These are phyloP conservation scores for Eurytemora carolleeae DNA, from an alignment of 1,140 invertebrate species.

Conservation along the genomic window DNA sequence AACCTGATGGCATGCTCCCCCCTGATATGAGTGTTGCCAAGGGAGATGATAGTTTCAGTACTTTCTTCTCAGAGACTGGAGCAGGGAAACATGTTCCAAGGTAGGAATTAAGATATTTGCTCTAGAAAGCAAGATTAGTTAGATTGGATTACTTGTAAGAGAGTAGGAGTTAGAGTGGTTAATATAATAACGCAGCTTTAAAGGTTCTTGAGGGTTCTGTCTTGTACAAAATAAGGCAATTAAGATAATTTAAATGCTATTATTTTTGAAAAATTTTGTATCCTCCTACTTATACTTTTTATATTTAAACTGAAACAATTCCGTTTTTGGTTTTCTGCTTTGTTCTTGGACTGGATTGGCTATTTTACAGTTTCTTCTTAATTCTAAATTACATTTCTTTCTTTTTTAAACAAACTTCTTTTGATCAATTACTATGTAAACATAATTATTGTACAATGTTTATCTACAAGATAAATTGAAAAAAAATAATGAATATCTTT, in stretches of 20 bases:
- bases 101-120: background rate
- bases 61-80: slow-evolving; percentile 36
- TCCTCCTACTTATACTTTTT: background rate
- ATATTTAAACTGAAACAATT: too few relatives aligned
- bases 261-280: background rate
- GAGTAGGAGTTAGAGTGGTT: background rate
- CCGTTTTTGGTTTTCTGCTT: background rate
- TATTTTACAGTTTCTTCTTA: too few relatives aligned
- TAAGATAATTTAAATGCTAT: background rate
- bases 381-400: too few relatives aligned
- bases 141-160: slow-evolving; percentile 28
- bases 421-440: background rate
- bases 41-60: slow-evolving; percentile 30
- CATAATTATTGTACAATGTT: background rate
- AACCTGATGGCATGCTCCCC: slow-evolving; percentile 17
- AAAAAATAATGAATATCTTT: too few relatives aligned
- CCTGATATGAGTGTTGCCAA: slow-evolving; percentile 19
- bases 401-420: too few relatives aligned
- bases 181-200: background rate
- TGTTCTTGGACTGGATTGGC: background rate
- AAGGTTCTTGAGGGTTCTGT: background rate
- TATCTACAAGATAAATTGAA: background rate
- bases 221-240: background rate
- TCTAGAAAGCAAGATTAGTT: background rate
- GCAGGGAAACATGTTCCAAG: slow-evolving; percentile 31